These are phyloP conservation scores for Zaprionus capensis DNA, from an alignment of 1,140 invertebrate genomes.

Conservation along the genomic window DNA sequence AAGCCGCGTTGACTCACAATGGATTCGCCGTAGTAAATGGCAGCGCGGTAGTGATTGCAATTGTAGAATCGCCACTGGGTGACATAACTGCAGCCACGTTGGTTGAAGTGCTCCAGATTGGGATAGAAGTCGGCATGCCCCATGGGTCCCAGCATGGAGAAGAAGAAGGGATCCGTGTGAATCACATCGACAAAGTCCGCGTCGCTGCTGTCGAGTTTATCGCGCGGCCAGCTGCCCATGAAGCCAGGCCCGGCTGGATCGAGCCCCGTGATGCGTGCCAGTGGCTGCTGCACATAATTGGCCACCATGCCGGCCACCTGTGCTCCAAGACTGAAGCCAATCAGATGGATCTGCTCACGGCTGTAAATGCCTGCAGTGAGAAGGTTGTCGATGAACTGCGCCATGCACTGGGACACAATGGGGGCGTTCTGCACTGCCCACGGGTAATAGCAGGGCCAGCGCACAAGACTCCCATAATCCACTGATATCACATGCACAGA, in stretches of 20 bases:
- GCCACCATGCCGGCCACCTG: constrained; percentile 94
- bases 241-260: constrained; percentile 81
- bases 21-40: constrained; percentile 86
- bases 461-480: constrained; percentile 85
- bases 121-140: constrained; percentile 93
- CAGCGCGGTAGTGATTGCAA: constrained; percentile 86
- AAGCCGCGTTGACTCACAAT: constrained; percentile 78
- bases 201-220: constrained; percentile 85
- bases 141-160: constrained; percentile 86
- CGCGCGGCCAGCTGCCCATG: constrained; percentile 34
- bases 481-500: constrained; percentile 84
- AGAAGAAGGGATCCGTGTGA: constrained; percentile 88
- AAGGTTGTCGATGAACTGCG: constrained; percentile 83
- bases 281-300: constrained; percentile 62
- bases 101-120: constrained; percentile 89
- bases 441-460: constrained; percentile 85
- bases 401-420: constrained; percentile 84
- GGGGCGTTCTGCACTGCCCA: constrained; percentile 85
- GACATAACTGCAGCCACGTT: constrained; percentile 89
- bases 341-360: constrained; percentile 89
- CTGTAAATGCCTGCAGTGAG: constrained; percentile 85
- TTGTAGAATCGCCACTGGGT: constrained; percentile 62
- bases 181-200: constrained; percentile 92
- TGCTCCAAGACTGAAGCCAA: constrained; percentile 94
- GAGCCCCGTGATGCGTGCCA: constrained; percentile 75